Evolutionary conservation across 1,140 invertebrate genomes (phyloP), one percentile per base, ranked within the genome.

Genomic region (Drosophila pseudoobscura): DNA sequence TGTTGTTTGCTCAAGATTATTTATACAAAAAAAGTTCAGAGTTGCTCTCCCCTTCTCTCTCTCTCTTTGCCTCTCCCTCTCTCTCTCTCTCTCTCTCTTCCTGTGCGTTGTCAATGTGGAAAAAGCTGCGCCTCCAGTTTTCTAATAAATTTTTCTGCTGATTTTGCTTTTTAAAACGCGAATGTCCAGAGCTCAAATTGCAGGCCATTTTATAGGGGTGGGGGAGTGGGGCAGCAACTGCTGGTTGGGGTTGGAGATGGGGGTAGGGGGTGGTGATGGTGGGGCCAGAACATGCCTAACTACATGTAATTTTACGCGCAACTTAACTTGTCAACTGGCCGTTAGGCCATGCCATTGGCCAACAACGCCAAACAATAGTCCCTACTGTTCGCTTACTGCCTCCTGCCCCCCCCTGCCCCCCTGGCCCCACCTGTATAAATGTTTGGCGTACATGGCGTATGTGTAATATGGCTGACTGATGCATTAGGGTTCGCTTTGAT

Each of bases 251-350:
- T 1, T 20, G 20, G 20, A 2, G 20, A 20, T 2, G 20, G 24
- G 3, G 24, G 24, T 0, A 24, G 24, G 24, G 24, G 24, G 24
- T 26, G 24, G 31, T 35, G 58, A 58, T 45, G 53, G 20, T 43
- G 17, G 11, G 55, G 39, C 31, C 71, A 75, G 78, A 75, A 82
- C 82, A 88, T 85, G 82, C 47, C 80, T 73, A 76, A 80, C 68
- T 85, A 87, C 82, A 80, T 87, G 82, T 87, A 87, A 87, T 87
- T 87, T 87, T 87, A 87, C 82, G 82, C 82, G 83, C 78, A 87
- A 87, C 82, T 87, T 88, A 88, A 87, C 82, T 88, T 87, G 82
- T 87, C 78, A 87, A 75, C 78, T 65, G 54, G 20, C 45, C 56
- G 52, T 26, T 8, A 51, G 55, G 69, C 69, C 31, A 50, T 69